Conservation (phyloP, 2,888 invertebrate species). For the Tanypteryx hageni region DNA sequence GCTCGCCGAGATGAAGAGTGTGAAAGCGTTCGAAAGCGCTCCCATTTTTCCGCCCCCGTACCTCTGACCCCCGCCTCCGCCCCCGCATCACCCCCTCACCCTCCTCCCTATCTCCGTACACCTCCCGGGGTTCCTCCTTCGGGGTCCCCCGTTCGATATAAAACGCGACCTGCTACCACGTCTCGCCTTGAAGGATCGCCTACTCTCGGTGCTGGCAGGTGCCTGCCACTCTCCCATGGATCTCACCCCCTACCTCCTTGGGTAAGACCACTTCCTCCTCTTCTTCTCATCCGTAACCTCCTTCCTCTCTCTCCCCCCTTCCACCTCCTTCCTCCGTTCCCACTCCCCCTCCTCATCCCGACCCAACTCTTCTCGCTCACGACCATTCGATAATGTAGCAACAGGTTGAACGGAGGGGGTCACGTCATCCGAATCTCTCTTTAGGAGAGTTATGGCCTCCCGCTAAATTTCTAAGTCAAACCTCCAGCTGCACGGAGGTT, state of each 20-base stretch:
- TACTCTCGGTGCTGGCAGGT: not conserved
- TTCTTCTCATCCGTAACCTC: not conserved
- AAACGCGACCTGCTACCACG: constrained; percentile 10
- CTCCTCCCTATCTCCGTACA: not conserved
- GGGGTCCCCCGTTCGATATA: not conserved
- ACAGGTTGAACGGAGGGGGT: constrained; percentile 58
- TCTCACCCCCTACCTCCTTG: not conserved
- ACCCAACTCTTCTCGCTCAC: constrained; percentile 32
- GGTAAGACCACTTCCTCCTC: constrained; percentile 2
- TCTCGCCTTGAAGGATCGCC: not conserved
- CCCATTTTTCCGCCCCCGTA: not conserved
- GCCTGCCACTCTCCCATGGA: not conserved
- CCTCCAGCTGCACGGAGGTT: not conserved
- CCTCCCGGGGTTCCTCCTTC: no score
- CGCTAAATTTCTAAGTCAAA: constrained; percentile 31
- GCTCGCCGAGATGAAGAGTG: constrained; percentile 43
- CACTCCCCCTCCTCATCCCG: not conserved
- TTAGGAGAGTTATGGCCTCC: constrained; percentile 12
- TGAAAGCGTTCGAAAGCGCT: constrained; percentile 17
- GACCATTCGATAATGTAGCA: constrained; percentile 62
- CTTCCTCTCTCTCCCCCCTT: not conserved
- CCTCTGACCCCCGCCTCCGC: not conserved
- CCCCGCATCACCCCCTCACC: not conserved
- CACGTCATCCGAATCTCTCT: constrained; percentile 44
- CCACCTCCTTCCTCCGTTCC: not conserved